Evolutionary conservation across 2,888 invertebrate genomes (phyloP), one percentile per base, ranked within the genome.

Genomic region (Neelides folsomi): DNA sequence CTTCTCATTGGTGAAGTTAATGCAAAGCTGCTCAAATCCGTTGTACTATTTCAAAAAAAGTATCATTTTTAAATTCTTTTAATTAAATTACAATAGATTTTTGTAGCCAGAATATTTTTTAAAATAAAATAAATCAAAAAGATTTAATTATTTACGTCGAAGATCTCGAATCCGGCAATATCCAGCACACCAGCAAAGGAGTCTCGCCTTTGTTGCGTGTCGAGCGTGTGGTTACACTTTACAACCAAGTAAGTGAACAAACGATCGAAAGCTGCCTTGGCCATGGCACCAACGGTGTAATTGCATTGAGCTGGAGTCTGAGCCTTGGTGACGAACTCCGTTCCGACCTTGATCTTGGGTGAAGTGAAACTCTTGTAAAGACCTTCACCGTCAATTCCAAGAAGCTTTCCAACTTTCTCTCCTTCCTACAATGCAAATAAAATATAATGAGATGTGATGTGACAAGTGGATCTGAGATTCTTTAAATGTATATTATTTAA

Each of bases 1-100:
- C 76, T 92, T 88, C 78, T 93, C 93, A 74, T 93, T 93, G 75
- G 92, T 93, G 79, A 93, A 93, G 80, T 93, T 93, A 81, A 57
- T 57, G 79, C 92, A 93, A 72, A 93, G 80, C 79, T 93, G 93
- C 79, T 93, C 92, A 79, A 93, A 93, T 75, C 90, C 88, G 80
- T 93, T 93, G 80, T 70, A 85, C 85, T 86, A 78, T 74, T 45
- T 47, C 5, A 1, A 8, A 10, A 12, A 35, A n/a, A 20, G 16
- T n/a, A 37, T 45, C 1, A 40, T 19, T 40, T 40, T 7, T n/a
- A n/a, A n/a, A n/a, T n/a, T n/a, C n/a, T n/a, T n/a, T n/a, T n/a
- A n/a, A n/a, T n/a, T n/a, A n/a, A n/a, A n/a, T n/a, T n/a, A n/a
- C n/a, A n/a, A n/a, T n/a, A n/a, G n/a, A n/a, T n/a, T n/a, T n/a